phyloP scores from a whole-genome alignment of 37 sponge, comb jelly and placozoan species.

The Hexactinellida sp. region DNA sequence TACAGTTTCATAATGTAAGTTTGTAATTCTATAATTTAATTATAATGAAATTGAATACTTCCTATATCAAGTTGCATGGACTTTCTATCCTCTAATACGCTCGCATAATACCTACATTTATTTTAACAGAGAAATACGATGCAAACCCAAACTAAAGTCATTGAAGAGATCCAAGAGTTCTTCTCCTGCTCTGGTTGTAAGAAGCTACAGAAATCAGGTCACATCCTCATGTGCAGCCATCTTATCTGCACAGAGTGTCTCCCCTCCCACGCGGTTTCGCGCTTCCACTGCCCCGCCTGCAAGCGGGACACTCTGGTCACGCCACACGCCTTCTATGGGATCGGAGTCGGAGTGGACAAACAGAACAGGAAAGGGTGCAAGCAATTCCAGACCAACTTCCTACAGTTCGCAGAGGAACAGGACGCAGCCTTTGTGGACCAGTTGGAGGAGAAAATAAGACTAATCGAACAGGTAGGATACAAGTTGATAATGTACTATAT shows the following conservation, averaged over 20 bases:
- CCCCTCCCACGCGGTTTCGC: neutral
- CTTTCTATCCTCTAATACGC: too few relatives aligned
- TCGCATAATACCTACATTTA: too few relatives aligned
- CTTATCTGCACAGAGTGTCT: neutral
- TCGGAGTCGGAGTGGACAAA: neutral
- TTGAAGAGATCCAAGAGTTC: slow-evolving; percentile 7
- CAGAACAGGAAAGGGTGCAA: neutral
- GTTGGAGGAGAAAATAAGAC: neutral
- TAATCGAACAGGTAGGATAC: neutral
- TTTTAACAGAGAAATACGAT: neutral
- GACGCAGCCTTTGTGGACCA: neutral
- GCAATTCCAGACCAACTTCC: neutral
- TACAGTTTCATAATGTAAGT: too few relatives aligned
- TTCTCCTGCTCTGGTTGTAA: neutral
- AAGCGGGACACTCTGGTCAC: neutral
- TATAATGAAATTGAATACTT: too few relatives aligned
- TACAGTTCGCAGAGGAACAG: neutral
- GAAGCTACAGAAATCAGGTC: neutral
- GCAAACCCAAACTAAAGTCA: neutral
- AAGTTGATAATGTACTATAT: neutral
- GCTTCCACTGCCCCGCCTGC: neutral
- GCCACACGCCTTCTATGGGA: neutral
- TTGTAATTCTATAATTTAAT: too few relatives aligned
- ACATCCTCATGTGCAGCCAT: slow-evolving; percentile 8
- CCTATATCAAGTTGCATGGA: too few relatives aligned